phyloP scores from a whole-genome alignment of 2,797 vertebrate genomes.

The Coregonus sp. region DNA sequence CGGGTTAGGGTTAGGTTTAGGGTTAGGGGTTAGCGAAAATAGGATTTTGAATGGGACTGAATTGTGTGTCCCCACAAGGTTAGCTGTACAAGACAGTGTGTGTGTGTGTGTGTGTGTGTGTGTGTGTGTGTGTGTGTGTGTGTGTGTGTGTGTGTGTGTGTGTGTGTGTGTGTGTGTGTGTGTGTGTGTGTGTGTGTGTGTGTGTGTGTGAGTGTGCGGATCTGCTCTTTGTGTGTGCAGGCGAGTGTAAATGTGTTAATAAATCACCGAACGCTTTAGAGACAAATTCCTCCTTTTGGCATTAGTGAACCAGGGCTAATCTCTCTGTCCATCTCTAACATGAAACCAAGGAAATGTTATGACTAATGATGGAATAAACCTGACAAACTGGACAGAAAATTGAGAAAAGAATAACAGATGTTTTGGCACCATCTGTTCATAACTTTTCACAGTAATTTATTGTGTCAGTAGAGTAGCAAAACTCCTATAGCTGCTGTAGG shows the following conservation, averaged over 20 bases:
- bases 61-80: too few species aligned
- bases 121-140: too few species aligned
- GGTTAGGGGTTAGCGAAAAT: too few species aligned
- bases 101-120: too few species aligned
- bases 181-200: too few species aligned
- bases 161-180: too few species aligned
- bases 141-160: too few species aligned
- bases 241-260: slow-evolving; percentile 69
- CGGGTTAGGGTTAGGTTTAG: too few species aligned
- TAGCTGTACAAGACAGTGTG: neutral
- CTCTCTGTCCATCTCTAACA: slow-evolving; percentile 25
- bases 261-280: slow-evolving; percentile 52
- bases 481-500: neutral
- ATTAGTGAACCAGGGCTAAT: slow-evolving; percentile 35
- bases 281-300: slow-evolving; percentile 37
- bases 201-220: slow-evolving; percentile 36
- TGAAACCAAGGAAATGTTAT: slow-evolving; percentile 6
- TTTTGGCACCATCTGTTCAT: neutral
- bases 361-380: neutral
- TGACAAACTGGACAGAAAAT: neutral
- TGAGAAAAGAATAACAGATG: neutral
- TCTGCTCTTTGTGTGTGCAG: slow-evolving; percentile 51
- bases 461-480: neutral
- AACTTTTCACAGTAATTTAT: neutral
- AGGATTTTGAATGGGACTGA: too few species aligned